Base-by-base conservation (phyloP, 2,888 invertebrate genomes). In the Ophioninae sp. region DNA sequence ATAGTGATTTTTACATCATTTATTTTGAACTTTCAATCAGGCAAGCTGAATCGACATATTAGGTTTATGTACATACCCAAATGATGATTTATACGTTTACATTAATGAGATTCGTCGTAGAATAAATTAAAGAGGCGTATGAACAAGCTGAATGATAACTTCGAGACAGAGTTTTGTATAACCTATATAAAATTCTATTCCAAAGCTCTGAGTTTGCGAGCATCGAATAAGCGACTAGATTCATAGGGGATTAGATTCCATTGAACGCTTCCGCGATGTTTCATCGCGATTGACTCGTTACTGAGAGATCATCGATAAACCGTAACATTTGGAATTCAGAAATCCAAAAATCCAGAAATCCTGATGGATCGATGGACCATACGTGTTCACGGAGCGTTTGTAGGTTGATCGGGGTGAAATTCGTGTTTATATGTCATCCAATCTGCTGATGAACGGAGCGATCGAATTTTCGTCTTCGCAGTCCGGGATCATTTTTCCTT, bases 391-490 rank as follows among this genome's bases (percentile, higher is more conserved):
- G 51, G 51, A 51, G 51, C 51, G 51, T 51, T 51, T 17, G 51
- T 3, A 17, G 51, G 37, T 58, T 41, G 39, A 41, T 44, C 1
- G 30, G 8, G 30, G 68, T 23, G 17, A 17, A 41, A 74, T 69
- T 63, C n/a, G 0, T 41, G 13, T 76, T 39, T 68, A 68, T 63
- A 61, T 51, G 51, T 69, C 77, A 10, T 77, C 64, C n/a, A 90
- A 85, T 69, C 95, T 95, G 88, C 94, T 95, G 63, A 98, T 94
- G 93, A 96, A 97, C 8, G 96, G 96, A 13, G 96, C 95, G 89
- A 98, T 97, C 0, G 97, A 96, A 5, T 95, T 95, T 85, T 96
- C 95, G 90, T 97, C 96, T 92, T 97, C 97, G 91, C 97, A 97
- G 88, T 98, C 97, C 0, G 97, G 97, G 79, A 97, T 96, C 84